These are phyloP conservation scores for Prunella himalayana DNA, from an alignment of 2,113 vertebrate species.

Conservation along the genomic window DNA sequence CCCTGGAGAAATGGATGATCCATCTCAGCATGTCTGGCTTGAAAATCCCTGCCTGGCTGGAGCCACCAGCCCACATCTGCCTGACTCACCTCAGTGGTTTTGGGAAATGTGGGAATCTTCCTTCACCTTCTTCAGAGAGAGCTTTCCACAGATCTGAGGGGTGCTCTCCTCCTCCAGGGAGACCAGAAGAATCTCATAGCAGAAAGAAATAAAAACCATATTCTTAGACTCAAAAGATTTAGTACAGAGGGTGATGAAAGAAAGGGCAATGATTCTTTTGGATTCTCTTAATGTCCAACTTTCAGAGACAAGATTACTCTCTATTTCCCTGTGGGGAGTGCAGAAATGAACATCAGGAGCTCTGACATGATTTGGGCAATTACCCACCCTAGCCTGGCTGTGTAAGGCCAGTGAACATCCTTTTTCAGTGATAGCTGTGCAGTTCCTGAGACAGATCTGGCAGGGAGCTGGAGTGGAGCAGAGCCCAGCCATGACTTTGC, in stretches of 20 bases:
- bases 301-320: not conserved
- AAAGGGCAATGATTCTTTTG: not conserved
- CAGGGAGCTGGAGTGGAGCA: not conserved
- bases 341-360: not conserved
- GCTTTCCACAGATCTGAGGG: not conserved
- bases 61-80: not conserved
- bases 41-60: not conserved
- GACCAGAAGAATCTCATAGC: not conserved
- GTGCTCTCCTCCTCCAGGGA: not conserved
- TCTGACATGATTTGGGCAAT: not conserved
- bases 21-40: not conserved
- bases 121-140: not conserved
- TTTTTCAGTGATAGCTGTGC: not conserved
- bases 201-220: not conserved
- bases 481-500: not conserved
- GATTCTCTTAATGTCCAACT: not conserved
- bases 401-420: not conserved
- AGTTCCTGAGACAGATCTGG: not conserved
- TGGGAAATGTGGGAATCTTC: rapidly evolving
- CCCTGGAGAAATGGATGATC: not conserved
- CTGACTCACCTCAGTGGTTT: not conserved
- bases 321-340: not conserved
- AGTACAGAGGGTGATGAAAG: not conserved
- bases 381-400: not conserved
- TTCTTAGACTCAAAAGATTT: not conserved